Conservation (phyloP, 2,113 vertebrate genomes). For the Puntigrus tetrazona region DNA sequence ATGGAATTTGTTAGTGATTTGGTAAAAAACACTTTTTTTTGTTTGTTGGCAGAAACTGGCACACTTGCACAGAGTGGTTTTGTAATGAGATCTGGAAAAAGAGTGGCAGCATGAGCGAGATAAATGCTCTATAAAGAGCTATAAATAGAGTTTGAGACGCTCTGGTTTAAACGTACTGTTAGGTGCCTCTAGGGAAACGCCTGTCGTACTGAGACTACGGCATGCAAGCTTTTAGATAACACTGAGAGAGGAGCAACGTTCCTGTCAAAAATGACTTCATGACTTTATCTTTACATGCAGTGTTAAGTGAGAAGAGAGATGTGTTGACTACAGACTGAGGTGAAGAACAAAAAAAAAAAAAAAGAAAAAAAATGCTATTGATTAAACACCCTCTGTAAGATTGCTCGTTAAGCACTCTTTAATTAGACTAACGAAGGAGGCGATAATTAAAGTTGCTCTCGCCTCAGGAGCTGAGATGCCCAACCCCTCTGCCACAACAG, state of each 20-base stretch:
- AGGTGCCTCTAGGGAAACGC: background rate
- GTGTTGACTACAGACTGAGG: conserved; percentile 15
- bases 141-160: conserved; percentile 13
- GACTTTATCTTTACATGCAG: conserved; percentile 31
- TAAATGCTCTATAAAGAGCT: conserved; percentile 14
- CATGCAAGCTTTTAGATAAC: background rate
- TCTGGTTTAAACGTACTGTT: background rate
- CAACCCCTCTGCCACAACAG: conserved; percentile 31
- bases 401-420: conserved; percentile 44
- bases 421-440: conserved; percentile 54
- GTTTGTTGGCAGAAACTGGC: background rate
- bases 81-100: conserved; percentile 4
- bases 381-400: conserved; percentile 45
- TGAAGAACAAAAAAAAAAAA: background rate
- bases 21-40: background rate
- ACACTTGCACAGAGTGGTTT: background rate
- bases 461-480: conserved; percentile 36
- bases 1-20: no score
- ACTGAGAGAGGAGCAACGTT: background rate
- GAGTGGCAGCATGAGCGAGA: background rate
- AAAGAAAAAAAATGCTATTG: conserved; percentile 15
- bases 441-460: conserved; percentile 61
- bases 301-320: conserved; percentile 14
- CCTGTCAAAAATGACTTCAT: conserved; percentile 2
- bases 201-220: background rate